Evolutionary conservation across 2,113 vertebrate species (phyloP).

Genomic region (Callipepla squamata): DNA sequence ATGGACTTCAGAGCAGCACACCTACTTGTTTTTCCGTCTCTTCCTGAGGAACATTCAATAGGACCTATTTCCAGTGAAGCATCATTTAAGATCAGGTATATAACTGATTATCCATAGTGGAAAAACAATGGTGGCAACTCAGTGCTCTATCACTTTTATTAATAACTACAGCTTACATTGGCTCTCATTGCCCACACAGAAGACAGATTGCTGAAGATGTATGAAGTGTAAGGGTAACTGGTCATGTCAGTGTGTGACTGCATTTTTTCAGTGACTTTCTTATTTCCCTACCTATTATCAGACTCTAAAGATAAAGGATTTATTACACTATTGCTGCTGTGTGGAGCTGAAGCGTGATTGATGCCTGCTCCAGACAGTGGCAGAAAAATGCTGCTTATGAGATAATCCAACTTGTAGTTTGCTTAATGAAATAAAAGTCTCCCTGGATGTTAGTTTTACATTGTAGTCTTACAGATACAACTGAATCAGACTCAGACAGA

Average conservation of each 20-base stretch:
- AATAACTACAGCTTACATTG: neutral
- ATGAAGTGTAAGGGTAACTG: neutral
- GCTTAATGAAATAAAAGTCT: neutral
- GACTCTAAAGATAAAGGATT: neutral
- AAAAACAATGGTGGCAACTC: accelerated
- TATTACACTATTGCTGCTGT: neutral
- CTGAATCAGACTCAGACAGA: neutral
- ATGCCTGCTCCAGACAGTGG: neutral
- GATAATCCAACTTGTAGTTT: neutral
- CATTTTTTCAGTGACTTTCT: neutral
- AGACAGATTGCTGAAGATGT: neutral
- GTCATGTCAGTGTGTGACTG: neutral
- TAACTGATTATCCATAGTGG: neutral
- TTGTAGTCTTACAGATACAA: neutral
- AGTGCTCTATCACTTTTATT: neutral
- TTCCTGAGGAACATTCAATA: neutral
- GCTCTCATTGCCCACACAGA: neutral
- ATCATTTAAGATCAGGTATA: neutral
- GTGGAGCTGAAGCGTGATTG: neutral
- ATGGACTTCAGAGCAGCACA: neutral
- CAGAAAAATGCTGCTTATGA: neutral
- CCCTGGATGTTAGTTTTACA: neutral
- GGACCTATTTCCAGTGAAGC: neutral
- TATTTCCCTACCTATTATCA: neutral
- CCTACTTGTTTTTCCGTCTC: accelerated